Evolutionary conservation across 2,113 vertebrate species (phyloP).

Genomic region (Cromileptes altivelis): DNA sequence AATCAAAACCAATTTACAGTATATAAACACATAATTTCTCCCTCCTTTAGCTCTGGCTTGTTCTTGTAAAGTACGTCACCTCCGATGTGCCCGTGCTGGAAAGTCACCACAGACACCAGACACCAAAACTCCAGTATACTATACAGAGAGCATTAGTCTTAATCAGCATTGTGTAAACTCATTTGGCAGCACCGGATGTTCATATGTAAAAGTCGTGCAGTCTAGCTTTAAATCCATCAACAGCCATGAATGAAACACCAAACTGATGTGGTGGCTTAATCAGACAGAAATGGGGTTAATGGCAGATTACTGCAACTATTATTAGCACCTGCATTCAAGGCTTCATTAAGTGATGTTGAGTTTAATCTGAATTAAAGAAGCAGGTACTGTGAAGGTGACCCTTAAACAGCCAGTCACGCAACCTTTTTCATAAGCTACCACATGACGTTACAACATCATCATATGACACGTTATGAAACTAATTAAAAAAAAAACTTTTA

Average conservation of each 20-base stretch:
- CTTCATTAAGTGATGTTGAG: slow-evolving; percentile 34
- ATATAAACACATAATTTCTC: too few species aligned
- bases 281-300: slow-evolving; percentile 53
- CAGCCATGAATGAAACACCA: slow-evolving; percentile 13
- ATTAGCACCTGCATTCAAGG: slow-evolving; percentile 32
- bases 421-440: neutral
- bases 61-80: too few species aligned
- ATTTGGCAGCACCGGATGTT: too few species aligned
- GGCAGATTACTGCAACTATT: slow-evolving; percentile 48
- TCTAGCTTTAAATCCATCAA: slow-evolving; percentile 10
- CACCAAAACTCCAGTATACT: too few species aligned
- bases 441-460: neutral
- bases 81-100: too few species aligned
- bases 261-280: slow-evolving; percentile 10
- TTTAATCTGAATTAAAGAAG: slow-evolving; percentile 45
- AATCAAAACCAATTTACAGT: too few species aligned
- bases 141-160: too few species aligned
- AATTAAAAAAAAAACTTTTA: neutral
- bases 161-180: too few species aligned
- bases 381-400: slow-evolving; percentile 4
- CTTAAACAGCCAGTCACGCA: neutral
- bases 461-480: neutral
- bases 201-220: too few species aligned
- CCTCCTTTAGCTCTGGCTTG: too few species aligned
- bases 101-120: too few species aligned